Base-by-base conservation (phyloP, 2,888 invertebrate genomes). In the Stenodera caucasica region DNA sequence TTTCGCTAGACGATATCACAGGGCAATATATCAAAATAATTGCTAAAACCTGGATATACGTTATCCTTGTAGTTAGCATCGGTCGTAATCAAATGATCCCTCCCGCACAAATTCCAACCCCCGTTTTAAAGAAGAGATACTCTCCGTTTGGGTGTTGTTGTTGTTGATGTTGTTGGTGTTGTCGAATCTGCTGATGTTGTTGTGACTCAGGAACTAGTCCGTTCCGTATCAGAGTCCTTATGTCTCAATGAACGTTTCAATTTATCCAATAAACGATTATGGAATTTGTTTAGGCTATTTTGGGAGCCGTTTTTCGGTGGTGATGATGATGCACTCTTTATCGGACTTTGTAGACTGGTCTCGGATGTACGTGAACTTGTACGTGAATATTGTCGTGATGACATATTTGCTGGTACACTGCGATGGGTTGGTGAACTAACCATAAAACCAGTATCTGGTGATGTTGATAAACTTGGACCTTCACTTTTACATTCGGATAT, bases 261-360 rank as follows among this genome's bases (percentile, higher is more conserved):
- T 81, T 90, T 90, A 81, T 91, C 90, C 79, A 92, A 87, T 78
- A 91, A 84, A 76, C 90, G 85, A 81, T 85, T 88, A 84, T 91
- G 91, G 80, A 91, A 91, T 82, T 91, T 91, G 80, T 90, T 90
- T 65, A 90, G 78, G 71, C 87, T 86, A 68, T 81, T 84, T 65
- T 84, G 85, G 49, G 84, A 84, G 69, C 82, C 82, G 73, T 83
- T 81, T 55, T 87, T 84, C 54, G 89, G 87, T 68, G 90, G 88
- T 49, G 84, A 83, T 75, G 84, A 87, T 74, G 87, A 85, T 73
- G 85, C 85, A 81, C 86, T 87, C 79, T 88, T 88, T 80, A 85
- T 84, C 71, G 87, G 88, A 73, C 88, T 89, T 70, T 86, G 85
- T 66, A 86, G 81, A 61, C 86, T 84, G 72, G 83, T 82, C 79